A percentile compares a stretch with the other conserved stretches of the same genome.
Conservation (phyloP, 2,113 vertebrate species). For the Spea bombifrons region DNA sequence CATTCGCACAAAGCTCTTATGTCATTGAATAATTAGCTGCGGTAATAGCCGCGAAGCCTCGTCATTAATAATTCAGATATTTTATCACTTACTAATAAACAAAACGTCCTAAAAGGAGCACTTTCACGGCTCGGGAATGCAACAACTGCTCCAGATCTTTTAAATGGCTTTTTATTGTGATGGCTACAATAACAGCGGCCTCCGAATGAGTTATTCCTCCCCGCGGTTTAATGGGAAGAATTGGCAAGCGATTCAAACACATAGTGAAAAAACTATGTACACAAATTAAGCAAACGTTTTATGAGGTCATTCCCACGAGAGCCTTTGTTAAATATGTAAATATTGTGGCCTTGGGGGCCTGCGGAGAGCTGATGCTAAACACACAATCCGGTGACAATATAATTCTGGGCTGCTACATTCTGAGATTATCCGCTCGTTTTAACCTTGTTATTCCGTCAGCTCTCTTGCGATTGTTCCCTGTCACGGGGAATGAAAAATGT, state of each 20-base stretch:
- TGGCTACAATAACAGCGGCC: background rate
- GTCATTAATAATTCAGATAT: too few relatives aligned
- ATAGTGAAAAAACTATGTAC: background rate
- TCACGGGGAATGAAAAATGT: background rate
- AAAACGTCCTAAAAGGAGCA: background rate
- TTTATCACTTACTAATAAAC: too few relatives aligned
- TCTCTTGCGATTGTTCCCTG: background rate
- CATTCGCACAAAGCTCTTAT: too few relatives aligned
- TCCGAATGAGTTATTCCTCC: background rate
- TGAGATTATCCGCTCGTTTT: background rate
- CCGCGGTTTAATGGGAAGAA: background rate
- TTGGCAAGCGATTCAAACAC: background rate
- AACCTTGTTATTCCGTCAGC: background rate
- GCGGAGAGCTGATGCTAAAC: slow-evolving; percentile 18
- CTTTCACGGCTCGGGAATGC: background rate
- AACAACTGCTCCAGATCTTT: background rate
- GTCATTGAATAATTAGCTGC: too few relatives aligned
- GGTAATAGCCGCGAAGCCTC: too few relatives aligned
- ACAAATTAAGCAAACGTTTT: slow-evolving; percentile 4
- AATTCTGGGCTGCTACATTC: background rate
- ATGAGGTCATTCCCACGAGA: background rate
- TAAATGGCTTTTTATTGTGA: background rate
- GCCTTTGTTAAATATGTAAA: background rate
- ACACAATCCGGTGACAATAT: background rate
- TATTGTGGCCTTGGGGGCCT: background rate